Evolutionary conservation across 37 sponge, comb jelly and placozoan species (phyloP).

Genomic region (Diacarnus erythraeanus): DNA sequence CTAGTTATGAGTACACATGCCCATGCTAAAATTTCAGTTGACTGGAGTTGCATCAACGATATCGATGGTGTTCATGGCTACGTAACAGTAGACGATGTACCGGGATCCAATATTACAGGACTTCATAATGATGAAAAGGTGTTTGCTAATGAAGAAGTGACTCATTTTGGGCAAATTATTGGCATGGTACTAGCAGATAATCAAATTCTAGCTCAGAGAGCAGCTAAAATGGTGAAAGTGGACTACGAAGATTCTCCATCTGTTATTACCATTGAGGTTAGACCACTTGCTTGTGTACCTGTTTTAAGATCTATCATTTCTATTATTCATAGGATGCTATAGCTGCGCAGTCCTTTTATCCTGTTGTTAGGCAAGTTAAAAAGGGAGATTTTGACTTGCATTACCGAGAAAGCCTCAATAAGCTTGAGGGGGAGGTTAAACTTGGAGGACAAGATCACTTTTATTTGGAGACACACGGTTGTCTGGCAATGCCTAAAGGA

Average conservation of each 20-base stretch:
- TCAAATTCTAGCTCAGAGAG: slow-evolving; percentile 64
- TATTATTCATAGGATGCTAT: slow-evolving; percentile 74
- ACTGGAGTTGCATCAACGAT: slow-evolving; percentile 40
- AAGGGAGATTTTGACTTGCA: slow-evolving; percentile 51
- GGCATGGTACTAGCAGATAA: slow-evolving; percentile 74
- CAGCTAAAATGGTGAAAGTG: slow-evolving; percentile 67
- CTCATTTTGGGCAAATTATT: slow-evolving; percentile 76
- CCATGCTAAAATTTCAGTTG: slow-evolving; percentile 69
- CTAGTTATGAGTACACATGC: slow-evolving; percentile 61
- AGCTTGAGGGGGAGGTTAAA: slow-evolving; percentile 44
- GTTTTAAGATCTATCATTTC: neutral
- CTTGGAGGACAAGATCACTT: slow-evolving; percentile 93
- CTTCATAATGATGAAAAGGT: slow-evolving; percentile 45
- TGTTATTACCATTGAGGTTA: slow-evolving; percentile 78
- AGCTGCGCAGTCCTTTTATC: slow-evolving; percentile 48
- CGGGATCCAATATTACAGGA: slow-evolving; percentile 48
- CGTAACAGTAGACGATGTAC: slow-evolving; percentile 66
- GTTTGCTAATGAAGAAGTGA: slow-evolving; percentile 74
- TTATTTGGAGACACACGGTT: slow-evolving; percentile 84
- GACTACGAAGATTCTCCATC: slow-evolving; percentile 71
- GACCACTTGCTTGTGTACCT: neutral
- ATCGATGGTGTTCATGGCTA: slow-evolving; percentile 65
- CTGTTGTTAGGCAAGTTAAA: neutral
- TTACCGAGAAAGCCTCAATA: slow-evolving; percentile 29
- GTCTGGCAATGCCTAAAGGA: slow-evolving; percentile 72